Evolutionary conservation across 1,140 invertebrate species (phyloP).

Genomic region (Drosophila mauritiana): DNA sequence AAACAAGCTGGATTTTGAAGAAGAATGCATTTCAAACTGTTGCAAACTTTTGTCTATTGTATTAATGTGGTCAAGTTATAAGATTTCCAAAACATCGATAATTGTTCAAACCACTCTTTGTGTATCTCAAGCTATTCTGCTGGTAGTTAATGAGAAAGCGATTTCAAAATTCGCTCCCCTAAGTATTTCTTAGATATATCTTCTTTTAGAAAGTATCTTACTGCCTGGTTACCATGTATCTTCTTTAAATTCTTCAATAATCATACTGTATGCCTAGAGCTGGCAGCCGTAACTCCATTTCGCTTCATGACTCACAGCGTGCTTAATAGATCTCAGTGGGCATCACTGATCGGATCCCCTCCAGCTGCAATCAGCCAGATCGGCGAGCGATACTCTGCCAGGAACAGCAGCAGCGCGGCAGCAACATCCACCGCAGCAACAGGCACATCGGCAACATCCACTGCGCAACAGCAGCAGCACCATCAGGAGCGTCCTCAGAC

Average conservation of each 20-base stretch:
- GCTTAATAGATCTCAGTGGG: slow-evolving; percentile 23
- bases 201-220: no score
- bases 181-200: no score
- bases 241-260: background rate
- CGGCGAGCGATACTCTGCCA: slow-evolving; percentile 72
- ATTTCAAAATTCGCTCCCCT: no score
- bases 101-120: no score
- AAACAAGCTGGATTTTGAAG: background rate
- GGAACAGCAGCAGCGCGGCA: slow-evolving; percentile 37
- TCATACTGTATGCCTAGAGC: background rate
- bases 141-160: no score
- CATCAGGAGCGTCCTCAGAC: slow-evolving; percentile 40
- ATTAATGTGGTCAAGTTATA: background rate
- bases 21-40: background rate
- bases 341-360: slow-evolving; percentile 55
- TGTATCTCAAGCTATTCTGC: no score
- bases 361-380: slow-evolving; percentile 73
- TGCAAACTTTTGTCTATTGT: background rate
- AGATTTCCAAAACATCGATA: no score
- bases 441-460: slow-evolving; percentile 8
- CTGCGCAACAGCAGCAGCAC: slow-evolving; percentile 13
- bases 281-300: background rate
- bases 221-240: no score
- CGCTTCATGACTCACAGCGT: slow-evolving; percentile 6
- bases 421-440: slow-evolving; percentile 9